Conservation (phyloP, 2,113 vertebrate species). For the Genyomyrus donnyi region DNA sequence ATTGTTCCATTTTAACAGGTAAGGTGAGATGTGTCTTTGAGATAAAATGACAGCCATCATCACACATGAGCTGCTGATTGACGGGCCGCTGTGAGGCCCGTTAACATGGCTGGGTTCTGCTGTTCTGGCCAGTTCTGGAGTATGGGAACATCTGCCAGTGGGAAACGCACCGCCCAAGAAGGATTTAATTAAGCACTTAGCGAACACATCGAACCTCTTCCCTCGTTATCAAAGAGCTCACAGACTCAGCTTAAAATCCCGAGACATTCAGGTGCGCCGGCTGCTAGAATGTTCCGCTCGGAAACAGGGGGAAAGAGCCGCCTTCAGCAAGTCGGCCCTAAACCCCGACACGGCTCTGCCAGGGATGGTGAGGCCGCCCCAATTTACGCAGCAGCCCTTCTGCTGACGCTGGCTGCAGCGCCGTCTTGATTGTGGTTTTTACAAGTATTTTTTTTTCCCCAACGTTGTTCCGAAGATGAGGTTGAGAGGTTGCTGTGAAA, state of each 20-base stretch:
- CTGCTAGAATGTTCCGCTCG: neutral
- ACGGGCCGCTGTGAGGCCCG: neutral
- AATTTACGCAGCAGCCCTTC: neutral
- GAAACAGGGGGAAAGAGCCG: neutral
- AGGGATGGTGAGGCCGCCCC: neutral
- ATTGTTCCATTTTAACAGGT: neutral
- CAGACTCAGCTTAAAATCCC: neutral
- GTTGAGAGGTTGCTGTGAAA: neutral
- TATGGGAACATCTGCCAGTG: neutral
- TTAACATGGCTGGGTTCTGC: neutral
- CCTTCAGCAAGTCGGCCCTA: neutral
- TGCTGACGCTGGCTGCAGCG: neutral
- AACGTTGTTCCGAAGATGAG: neutral
- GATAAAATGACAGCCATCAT: neutral
- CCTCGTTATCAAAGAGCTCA: neutral
- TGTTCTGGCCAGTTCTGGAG: neutral
- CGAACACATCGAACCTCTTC: neutral
- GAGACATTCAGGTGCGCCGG: neutral
- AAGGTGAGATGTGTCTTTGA: neutral
- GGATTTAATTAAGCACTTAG: constrained; percentile 1
- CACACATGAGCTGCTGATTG: neutral
- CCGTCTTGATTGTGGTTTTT: neutral
- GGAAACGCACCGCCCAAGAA: neutral
- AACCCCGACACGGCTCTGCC: neutral
- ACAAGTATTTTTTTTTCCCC: neutral